Percentiles rank a stretch among this genome's conserved stretches.
phyloP scores from a whole-genome alignment of 2,888 invertebrate genomes.

The Melanotus villosus region DNA sequence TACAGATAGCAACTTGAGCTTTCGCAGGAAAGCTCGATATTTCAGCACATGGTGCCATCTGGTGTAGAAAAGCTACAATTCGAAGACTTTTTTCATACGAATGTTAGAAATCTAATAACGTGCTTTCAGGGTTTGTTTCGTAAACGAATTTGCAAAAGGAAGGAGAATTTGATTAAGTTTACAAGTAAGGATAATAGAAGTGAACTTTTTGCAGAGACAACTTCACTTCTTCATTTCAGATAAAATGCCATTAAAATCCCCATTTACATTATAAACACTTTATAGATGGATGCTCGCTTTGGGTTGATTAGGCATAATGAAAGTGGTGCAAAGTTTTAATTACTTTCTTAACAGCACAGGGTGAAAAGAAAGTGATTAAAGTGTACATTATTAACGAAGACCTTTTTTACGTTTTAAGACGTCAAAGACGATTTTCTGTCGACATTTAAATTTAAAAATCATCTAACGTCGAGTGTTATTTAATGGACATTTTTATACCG shows the following conservation, averaged over 20 bases:
- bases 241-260: slow-evolving; percentile 31
- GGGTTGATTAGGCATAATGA: slow-evolving; percentile 30
- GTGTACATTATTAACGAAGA: slow-evolving; percentile 25
- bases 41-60: slow-evolving; percentile 4
- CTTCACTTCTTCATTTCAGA: slow-evolving; percentile 17
- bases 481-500: too few species aligned
- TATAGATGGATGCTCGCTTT: slow-evolving; percentile 36
- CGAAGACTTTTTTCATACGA: not conserved
- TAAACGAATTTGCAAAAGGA: too few species aligned
- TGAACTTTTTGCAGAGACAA: slow-evolving; percentile 5
- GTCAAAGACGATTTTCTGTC: slow-evolving; percentile 65
- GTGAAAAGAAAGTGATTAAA: slow-evolving; percentile 29
- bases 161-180: not conserved
- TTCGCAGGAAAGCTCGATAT: not conserved
- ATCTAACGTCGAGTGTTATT: too few species aligned
- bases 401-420: not conserved
- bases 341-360: slow-evolving; percentile 32
- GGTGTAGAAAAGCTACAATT: not conserved
- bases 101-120: not conserved
- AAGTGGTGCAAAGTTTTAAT: slow-evolving; percentile 37
- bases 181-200: not conserved
- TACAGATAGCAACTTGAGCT: not conserved
- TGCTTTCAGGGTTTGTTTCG: too few species aligned
- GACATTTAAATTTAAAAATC: not conserved
- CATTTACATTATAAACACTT: slow-evolving; percentile 37